Evolutionary conservation across 2,888 invertebrate genomes (phyloP).

Genomic region (Catocala fraxini): DNA sequence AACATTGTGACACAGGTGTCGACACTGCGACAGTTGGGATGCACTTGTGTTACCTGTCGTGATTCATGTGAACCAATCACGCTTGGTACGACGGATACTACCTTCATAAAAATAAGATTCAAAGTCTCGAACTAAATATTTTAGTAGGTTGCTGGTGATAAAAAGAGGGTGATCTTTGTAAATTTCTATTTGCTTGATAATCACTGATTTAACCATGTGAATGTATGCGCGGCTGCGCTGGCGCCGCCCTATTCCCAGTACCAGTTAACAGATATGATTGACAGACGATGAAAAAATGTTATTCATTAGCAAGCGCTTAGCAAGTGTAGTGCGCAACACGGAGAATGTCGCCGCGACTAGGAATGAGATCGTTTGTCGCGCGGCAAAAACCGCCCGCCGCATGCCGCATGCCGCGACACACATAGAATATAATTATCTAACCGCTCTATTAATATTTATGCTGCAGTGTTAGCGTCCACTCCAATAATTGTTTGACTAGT

Average conservation of each 20-base stretch:
- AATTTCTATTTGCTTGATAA: not conserved
- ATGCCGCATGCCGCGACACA: slow-evolving; percentile 38
- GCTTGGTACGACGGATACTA: too few relatives aligned
- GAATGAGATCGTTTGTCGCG: slow-evolving; percentile 55
- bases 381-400: slow-evolving; percentile 50
- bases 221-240: slow-evolving; percentile 29
- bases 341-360: slow-evolving; percentile 53
- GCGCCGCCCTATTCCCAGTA: slow-evolving; percentile 45
- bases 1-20: slow-evolving; percentile 15
- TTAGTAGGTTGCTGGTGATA: too few relatives aligned
- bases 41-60: slow-evolving; percentile 1
- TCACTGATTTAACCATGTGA: not conserved
- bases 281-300: slow-evolving; percentile 59
- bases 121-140: too few relatives aligned
- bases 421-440: slow-evolving; percentile 51
- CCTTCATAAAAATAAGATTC: too few relatives aligned
- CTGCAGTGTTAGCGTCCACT: slow-evolving; percentile 36
- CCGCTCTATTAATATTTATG: slow-evolving; percentile 46
- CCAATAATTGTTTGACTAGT: slow-evolving; percentile 36
- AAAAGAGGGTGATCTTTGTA: not conserved
- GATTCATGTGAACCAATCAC: too few relatives aligned
- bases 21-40: not conserved
- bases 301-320: slow-evolving; percentile 53
- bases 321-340: slow-evolving; percentile 46
- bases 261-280: slow-evolving; percentile 59